Percentiles rank a stretch among this genome's conserved stretches.
phyloP scores from a whole-genome alignment of 2,888 invertebrate genomes.

The Erpobdella octoculata region DNA sequence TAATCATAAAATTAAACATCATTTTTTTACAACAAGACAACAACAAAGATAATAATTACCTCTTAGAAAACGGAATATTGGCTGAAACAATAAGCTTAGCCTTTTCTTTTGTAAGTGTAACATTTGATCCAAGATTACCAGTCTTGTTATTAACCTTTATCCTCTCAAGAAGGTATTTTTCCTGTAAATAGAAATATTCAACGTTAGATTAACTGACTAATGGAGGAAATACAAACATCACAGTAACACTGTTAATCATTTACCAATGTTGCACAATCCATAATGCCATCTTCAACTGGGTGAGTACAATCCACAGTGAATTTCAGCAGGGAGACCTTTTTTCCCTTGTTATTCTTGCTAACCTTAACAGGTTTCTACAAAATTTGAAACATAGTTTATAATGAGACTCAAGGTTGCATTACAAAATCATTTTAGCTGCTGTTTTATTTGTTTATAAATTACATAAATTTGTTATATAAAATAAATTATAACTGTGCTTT shows the following conservation, averaged over 20 bases:
- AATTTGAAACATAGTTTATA: not conserved
- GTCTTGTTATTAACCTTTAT: conserved; percentile 91
- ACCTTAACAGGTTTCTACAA: conserved; percentile 29
- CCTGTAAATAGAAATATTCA: conserved; percentile 46
- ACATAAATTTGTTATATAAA: too few relatives aligned
- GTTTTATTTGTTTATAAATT: too few relatives aligned
- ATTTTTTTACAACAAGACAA: not conserved
- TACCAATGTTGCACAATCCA: conserved; percentile 93
- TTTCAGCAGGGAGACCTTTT: conserved; percentile 84
- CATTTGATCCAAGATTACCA: conserved; percentile 85
- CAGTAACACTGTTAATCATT: too few relatives aligned
- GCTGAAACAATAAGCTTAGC: conserved; percentile 83
- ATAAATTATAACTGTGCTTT: too few relatives aligned
- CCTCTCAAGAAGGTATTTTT: conserved; percentile 55
- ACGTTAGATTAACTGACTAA: not conserved
- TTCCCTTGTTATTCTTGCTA: conserved; percentile 56
- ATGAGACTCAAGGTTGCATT: too few relatives aligned
- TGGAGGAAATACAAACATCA: conserved; percentile 44
- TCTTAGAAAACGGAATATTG: conserved; percentile 70
- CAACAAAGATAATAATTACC: conserved; percentile 53
- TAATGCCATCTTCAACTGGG: conserved; percentile 96
- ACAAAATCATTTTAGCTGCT: too few relatives aligned
- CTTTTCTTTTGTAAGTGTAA: conserved; percentile 75
- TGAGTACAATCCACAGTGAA: conserved; percentile 96
- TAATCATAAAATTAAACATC: not conserved